phyloP scores from a whole-genome alignment of 2,797 vertebrate species.

The Amphiprion clarkii region DNA sequence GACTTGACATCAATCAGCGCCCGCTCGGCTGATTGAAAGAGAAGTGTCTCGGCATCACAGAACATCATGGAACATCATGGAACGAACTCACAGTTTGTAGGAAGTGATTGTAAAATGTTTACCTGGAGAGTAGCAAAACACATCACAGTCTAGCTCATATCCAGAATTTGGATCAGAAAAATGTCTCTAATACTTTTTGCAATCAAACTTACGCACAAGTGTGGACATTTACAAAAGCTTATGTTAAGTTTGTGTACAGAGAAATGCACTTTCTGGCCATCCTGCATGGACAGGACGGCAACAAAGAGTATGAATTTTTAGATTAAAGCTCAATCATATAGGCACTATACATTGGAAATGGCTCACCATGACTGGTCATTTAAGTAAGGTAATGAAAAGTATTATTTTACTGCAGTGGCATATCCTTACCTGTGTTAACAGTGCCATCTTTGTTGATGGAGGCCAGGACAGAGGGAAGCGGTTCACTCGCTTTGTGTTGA shows the following conservation, averaged over 20 bases:
- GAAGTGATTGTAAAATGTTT: constrained; percentile 28
- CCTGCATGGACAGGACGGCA: background rate
- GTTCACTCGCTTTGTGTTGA: background rate
- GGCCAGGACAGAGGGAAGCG: constrained; percentile 83
- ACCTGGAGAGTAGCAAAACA: constrained; percentile 27
- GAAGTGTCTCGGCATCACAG: constrained; percentile 55
- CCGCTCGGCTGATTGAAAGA: constrained; percentile 64
- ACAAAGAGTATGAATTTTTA: background rate
- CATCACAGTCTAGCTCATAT: background rate
- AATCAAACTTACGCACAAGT: constrained; percentile 4
- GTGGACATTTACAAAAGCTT: background rate
- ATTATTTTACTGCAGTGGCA: background rate
- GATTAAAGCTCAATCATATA: background rate
- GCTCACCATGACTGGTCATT: background rate
- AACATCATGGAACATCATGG: constrained; percentile 47
- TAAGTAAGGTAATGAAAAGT: constrained; percentile 10
- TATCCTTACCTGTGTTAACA: constrained; percentile 83
- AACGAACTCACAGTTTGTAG: constrained; percentile 31
- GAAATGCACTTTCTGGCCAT: background rate
- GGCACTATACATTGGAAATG: background rate
- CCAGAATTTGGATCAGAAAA: background rate
- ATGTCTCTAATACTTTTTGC: background rate
- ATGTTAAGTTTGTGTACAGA: background rate
- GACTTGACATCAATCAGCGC: constrained; percentile 72
- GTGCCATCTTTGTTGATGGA: constrained; percentile 82